A percentile compares a stretch with the other conserved stretches of the same genome.
phyloP scores from a whole-genome alignment of 2,113 vertebrate genomes.

The Ranitomeya imitator region DNA sequence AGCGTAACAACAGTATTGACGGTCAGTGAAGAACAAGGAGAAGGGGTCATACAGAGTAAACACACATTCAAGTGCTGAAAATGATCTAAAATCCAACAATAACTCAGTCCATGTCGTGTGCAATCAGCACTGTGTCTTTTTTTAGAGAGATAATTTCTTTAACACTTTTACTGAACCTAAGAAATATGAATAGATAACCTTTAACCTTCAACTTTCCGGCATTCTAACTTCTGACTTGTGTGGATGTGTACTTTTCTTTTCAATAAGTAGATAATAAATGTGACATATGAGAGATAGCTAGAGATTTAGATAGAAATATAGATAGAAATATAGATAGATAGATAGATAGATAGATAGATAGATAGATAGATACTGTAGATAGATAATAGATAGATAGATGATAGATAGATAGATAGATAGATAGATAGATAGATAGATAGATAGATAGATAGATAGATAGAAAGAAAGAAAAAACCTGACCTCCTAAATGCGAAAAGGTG shows the following conservation, averaged over 20 bases:
- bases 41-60: conserved; percentile 46
- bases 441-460: no score
- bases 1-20: conserved; percentile 35
- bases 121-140: not conserved
- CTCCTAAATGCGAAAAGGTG: no score
- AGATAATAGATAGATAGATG: no score
- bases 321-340: no score
- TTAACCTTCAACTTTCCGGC: not conserved
- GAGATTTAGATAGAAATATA: no score
- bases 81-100: conserved; percentile 34
- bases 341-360: no score
- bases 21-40: not conserved
- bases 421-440: no score
- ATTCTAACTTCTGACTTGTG: not conserved
- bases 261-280: not conserved
- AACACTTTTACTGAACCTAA: not conserved
- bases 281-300: no score
- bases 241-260: not conserved
- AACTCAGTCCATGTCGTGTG: not conserved
- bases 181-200: not conserved
- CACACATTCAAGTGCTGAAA: conserved; percentile 31
- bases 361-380: no score
- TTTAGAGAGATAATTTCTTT: conserved; percentile 25
- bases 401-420: no score
- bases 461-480: no score